These are phyloP conservation scores for Diaprepes abbreviatus DNA, from an alignment of 2,888 invertebrate genomes.

Conservation along the genomic window DNA sequence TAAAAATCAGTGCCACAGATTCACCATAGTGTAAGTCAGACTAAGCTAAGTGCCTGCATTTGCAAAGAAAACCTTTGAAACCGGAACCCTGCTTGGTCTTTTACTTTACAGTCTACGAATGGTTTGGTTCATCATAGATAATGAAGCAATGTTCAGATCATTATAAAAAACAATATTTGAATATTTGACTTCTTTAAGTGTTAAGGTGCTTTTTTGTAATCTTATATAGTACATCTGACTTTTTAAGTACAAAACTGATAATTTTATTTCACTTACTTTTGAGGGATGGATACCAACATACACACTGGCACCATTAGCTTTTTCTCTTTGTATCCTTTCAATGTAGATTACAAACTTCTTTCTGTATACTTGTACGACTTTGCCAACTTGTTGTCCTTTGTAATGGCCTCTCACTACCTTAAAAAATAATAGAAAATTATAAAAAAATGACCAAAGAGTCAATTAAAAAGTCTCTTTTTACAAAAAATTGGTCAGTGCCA, in stretches of 20 bases:
- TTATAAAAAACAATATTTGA: no score
- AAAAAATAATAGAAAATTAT: constrained; percentile 39
- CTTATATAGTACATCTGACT: no score
- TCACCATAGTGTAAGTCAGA: constrained; percentile 70
- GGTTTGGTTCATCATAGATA: constrained; percentile 78
- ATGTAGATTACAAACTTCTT: constrained; percentile 99
- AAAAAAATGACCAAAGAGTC: not conserved
- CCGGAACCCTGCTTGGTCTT: constrained; percentile 61
- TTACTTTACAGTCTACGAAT: constrained; percentile 70
- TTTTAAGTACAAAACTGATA: not conserved
- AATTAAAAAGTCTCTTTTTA: not conserved
- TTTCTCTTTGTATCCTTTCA: constrained; percentile 99
- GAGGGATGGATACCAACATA: constrained; percentile 99
- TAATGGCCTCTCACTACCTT: constrained; percentile 98
- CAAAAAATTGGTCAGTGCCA: constrained; percentile 73
- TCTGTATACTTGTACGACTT: constrained; percentile 98
- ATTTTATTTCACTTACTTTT: constrained; percentile 50
- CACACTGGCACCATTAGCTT: constrained; percentile 98
- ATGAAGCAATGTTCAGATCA: no score
- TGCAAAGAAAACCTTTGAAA: constrained; percentile 69
- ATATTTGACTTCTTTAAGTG: no score
- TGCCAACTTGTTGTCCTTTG: constrained; percentile 99
- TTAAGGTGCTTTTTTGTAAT: no score
- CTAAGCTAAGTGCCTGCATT: constrained; percentile 56
- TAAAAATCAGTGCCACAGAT: constrained; percentile 75